Base-by-base conservation (phyloP, 2,888 invertebrate genomes). In the Dilophus febrilis region DNA sequence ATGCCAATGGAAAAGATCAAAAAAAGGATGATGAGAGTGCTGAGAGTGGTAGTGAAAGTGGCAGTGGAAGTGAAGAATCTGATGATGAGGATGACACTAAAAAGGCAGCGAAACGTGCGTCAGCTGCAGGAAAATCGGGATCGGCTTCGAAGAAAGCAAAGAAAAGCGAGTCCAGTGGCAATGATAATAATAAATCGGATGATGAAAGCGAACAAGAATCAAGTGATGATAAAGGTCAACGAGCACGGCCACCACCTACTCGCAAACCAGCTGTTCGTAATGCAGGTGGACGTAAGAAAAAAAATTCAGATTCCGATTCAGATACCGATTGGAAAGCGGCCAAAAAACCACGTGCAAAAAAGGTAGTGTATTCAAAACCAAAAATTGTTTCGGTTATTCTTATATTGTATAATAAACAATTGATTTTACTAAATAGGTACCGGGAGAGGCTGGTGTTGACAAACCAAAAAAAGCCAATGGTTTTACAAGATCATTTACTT, bases 401-500 rank as follows among this genome's bases (percentile, higher is more conserved):
- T n/a, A n/a, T n/a, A n/a, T n/a, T n/a, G n/a, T n/a, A n/a, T n/a
- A n/a, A n/a, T n/a, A n/a, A n/a, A n/a, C n/a, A n/a, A n/a, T n/a
- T n/a, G n/a, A n/a, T n/a, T n/a, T n/a, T n/a, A n/a, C n/a, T n/a
- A n/a, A n/a, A n/a, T n/a, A n/a, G 22, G 5, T 22, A 22, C 22
- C 8, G 55, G 63, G 42, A 65, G 65, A 35, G 70, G 71, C n/a
- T n/a, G n/a, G n/a, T n/a, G n/a, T n/a, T n/a, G n/a, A n/a, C n/a
- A n/a, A n/a, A n/a, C n/a, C n/a, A n/a, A n/a, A n/a, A 29, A 70
- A 68, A 44, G 77, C 77, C 27, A 72, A 77, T 32, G 87, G 86
- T 6, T 92, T 90, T 65, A 87, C 87, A 1, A 77, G 82, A 47
- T 72, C 85, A 4, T 79, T 84, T 61, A 81, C 76, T 41, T 67